These are phyloP conservation scores for Deilephila porcellus DNA, from an alignment of 2,888 invertebrate genomes.

Conservation along the genomic window DNA sequence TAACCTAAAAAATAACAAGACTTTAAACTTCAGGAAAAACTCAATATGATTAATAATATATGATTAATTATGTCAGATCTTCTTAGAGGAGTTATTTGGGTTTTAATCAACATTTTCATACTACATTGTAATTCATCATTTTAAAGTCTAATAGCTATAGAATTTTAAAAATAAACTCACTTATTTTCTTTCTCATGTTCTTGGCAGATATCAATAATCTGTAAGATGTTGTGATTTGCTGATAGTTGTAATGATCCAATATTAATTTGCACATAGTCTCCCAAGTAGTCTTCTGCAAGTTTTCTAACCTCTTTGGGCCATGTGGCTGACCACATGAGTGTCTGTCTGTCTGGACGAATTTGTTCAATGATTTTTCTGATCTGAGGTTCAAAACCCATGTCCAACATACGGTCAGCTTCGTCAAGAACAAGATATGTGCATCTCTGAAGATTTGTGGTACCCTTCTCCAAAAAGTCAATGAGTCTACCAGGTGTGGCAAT, in stretches of 20 bases:
- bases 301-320: conserved; percentile 98
- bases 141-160: conserved; percentile 17
- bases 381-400: conserved; percentile 99
- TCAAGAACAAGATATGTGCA: conserved; percentile 95
- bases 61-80: conserved; percentile 68
- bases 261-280: conserved; percentile 95
- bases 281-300: conserved; percentile 96
- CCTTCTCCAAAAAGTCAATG: conserved; percentile 92
- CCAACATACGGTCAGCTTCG: conserved; percentile 97
- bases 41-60: neutral
- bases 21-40: conserved; percentile 1
- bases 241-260: conserved; percentile 94
- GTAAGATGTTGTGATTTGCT: conserved; percentile 96
- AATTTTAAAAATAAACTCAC: conserved; percentile 58
- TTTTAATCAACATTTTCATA: conserved; percentile 69
- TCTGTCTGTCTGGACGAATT: conserved; percentile 97
- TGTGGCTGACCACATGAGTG: conserved; percentile 99
- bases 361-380: conserved; percentile 97
- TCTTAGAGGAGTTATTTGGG: conserved; percentile 75
- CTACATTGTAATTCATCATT: conserved; percentile 55
- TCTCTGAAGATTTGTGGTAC: conserved; percentile 89
- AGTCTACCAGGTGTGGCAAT: conserved; percentile 96
- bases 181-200: conserved; percentile 93
- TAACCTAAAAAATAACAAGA: conserved; percentile 78
- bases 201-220: conserved; percentile 94